Percentiles rank a stretch among this genome's conserved stretches.
Conservation (phyloP, 2,797 vertebrate species). For the Pteropus rufus region DNA sequence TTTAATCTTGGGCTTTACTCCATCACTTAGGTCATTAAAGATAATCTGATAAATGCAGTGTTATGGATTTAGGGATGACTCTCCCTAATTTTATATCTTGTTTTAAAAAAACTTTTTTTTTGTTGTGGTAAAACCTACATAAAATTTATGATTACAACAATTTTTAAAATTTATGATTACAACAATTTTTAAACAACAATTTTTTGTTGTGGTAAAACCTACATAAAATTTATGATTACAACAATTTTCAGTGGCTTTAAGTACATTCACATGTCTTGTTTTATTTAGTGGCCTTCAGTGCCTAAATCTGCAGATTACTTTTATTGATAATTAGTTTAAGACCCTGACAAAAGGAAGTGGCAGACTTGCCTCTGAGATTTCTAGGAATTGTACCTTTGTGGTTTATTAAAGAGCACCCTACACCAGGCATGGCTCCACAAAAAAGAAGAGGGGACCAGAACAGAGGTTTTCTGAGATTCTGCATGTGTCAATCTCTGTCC, state of each 20-base stretch:
- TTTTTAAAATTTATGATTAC: not conserved
- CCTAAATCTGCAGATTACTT: not conserved
- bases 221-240: not conserved
- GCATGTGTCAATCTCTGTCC: not conserved
- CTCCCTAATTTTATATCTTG: not conserved
- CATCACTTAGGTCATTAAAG: not conserved
- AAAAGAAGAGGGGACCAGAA: not conserved
- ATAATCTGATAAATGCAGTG: not conserved
- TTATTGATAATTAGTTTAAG: not conserved
- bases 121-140: not conserved
- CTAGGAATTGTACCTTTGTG: not conserved
- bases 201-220: not conserved
- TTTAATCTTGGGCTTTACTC: not conserved
- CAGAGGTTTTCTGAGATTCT: not conserved
- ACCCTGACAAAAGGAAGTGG: not conserved
- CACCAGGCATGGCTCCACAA: not conserved
- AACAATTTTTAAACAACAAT: not conserved
- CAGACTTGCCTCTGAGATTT: not conserved
- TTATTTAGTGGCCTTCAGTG: not conserved
- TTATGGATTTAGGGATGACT: not conserved
- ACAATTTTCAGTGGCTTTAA: not conserved
- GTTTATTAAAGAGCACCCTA: not conserved
- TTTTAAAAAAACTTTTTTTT: not conserved
- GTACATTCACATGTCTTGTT: not conserved
- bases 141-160: not conserved